Conservation (phyloP, 2,113 vertebrate species). For the Anoplopoma fimbria region DNA sequence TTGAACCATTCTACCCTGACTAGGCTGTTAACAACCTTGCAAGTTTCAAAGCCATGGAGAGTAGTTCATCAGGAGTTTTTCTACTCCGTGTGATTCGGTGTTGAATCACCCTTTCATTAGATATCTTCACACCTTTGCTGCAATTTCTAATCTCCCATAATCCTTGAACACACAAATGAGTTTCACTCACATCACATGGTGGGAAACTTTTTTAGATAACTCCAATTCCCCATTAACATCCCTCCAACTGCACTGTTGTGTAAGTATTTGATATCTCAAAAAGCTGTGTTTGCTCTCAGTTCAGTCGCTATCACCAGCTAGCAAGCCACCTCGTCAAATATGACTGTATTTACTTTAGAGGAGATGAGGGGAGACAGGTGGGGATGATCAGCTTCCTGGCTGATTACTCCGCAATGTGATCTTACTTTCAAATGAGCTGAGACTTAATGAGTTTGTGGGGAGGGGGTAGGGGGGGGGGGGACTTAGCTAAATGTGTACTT, state of each 20-base stretch:
- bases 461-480: background rate
- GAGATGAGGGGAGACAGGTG: constrained; percentile 38
- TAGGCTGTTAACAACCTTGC: constrained; percentile 13
- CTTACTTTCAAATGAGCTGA: constrained; percentile 56
- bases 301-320: constrained; percentile 4
- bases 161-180: constrained; percentile 23
- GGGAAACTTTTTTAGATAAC: constrained; percentile 16
- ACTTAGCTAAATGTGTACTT: constrained; percentile 24
- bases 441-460: constrained; percentile 35
- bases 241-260: background rate
- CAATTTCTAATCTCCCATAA: constrained; percentile 35
- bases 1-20: constrained; percentile 7
- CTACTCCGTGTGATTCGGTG: background rate
- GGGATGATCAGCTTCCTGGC: constrained; percentile 37
- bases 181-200: constrained; percentile 12
- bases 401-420: constrained; percentile 50
- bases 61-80: constrained; percentile 10
- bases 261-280: constrained; percentile 1
- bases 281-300: constrained; percentile 34
- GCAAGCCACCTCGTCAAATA: constrained; percentile 36
- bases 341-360: constrained; percentile 51
- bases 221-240: constrained; percentile 9
- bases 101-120: constrained; percentile 21
- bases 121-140: background rate
- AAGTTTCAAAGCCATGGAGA: constrained; percentile 12